Percentiles rank a stretch among this genome's conserved stretches.
phyloP scores from a whole-genome alignment of 2,113 vertebrate genomes.

The Podilymbus podiceps region DNA sequence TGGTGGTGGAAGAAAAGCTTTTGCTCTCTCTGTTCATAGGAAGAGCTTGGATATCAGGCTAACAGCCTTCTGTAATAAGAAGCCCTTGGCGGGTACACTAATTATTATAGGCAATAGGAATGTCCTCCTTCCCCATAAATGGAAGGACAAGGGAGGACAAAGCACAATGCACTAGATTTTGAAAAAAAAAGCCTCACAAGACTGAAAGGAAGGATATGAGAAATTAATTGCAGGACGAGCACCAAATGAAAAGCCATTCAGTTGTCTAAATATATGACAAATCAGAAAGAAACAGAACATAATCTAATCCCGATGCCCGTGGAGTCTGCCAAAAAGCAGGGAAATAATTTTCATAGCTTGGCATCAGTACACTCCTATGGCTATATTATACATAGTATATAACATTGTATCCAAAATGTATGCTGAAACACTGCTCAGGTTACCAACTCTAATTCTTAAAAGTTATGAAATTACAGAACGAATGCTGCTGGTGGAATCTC shows the following conservation, averaged over 20 bases:
- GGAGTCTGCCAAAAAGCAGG: neutral
- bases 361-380: neutral
- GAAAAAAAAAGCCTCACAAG: neutral
- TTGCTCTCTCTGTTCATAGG: neutral
- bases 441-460: neutral
- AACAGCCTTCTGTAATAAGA: neutral
- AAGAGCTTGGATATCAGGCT: neutral
- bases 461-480: neutral
- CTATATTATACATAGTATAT: neutral
- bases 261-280: constrained; percentile 24
- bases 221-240: constrained; percentile 18
- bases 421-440: neutral
- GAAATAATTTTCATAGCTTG: neutral
- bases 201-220: neutral
- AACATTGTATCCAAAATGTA: neutral
- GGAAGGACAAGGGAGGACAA: constrained; percentile 2
- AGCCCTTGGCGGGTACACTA: neutral
- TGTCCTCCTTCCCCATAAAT: neutral
- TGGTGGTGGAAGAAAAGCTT: neutral
- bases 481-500: neutral
- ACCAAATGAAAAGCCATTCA: constrained; percentile 32
- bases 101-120: neutral
- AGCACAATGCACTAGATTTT: neutral
- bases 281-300: neutral
- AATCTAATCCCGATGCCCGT: neutral